Conservation (phyloP, 2,113 vertebrate species). For the Echinops telfairi region DNA sequence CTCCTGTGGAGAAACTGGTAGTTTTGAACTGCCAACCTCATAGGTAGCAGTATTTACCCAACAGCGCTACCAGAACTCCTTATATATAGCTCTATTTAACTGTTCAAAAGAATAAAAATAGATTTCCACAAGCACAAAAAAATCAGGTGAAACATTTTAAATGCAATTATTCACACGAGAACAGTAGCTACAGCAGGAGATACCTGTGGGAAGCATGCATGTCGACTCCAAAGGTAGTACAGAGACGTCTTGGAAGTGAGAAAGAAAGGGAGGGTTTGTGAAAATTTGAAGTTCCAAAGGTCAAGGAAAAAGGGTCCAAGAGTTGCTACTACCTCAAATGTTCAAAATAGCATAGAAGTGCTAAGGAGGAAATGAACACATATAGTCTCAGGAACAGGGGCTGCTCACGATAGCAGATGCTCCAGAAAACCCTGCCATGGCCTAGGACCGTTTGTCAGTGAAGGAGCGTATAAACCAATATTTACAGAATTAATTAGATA, state of each 20-base stretch:
- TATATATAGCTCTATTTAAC: not conserved
- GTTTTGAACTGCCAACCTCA: too few species aligned
- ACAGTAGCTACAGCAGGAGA: not conserved
- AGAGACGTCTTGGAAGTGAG: not conserved
- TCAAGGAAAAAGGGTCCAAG: not conserved
- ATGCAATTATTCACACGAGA: too few species aligned
- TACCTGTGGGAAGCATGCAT: not conserved
- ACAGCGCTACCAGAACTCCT: too few species aligned
- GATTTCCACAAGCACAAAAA: not conserved
- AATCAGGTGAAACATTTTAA: not conserved
- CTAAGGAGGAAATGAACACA: not conserved
- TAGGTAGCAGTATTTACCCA: too few species aligned
- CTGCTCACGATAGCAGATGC: not conserved
- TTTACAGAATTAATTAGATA: not conserved
- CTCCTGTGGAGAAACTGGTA: too few species aligned
- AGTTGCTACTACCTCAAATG: not conserved
- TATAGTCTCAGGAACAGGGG: not conserved
- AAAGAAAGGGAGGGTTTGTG: not conserved
- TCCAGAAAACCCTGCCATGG: conserved; percentile 8
- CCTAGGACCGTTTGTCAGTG: not conserved
- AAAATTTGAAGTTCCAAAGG: not conserved
- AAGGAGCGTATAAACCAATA: not conserved
- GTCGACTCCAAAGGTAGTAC: not conserved
- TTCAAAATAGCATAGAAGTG: conserved; percentile 5
- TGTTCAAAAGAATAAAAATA: not conserved